Conservation (phyloP, 2,113 vertebrate genomes). For the Cyprinus carpio region DNA sequence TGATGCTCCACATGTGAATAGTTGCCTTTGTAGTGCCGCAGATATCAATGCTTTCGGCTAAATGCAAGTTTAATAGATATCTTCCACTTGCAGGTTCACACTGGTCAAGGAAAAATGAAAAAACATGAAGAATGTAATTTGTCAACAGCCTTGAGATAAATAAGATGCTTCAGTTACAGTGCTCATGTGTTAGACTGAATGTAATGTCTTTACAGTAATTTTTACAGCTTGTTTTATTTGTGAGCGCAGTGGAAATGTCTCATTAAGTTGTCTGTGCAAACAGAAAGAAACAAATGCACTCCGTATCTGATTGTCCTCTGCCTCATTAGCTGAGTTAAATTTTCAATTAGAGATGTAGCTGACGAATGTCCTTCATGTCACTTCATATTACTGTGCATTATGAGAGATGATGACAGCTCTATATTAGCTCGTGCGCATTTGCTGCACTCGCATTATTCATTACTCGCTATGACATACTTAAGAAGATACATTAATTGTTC, state of each 20-base stretch:
- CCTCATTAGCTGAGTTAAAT: slow-evolving; percentile 47
- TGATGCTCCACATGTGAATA: slow-evolving; percentile 16
- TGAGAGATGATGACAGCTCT: slow-evolving; percentile 23
- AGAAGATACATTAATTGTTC: not conserved
- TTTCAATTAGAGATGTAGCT: slow-evolving; percentile 46
- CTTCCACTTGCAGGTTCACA: slow-evolving; percentile 30
- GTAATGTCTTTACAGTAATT: not conserved
- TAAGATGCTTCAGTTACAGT: not conserved
- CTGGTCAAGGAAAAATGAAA: not conserved
- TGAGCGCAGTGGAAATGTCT: slow-evolving; percentile 24
- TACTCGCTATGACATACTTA: not conserved
- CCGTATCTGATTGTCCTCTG: slow-evolving; percentile 38
- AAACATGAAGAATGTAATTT: too few species aligned
- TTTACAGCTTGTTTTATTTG: slow-evolving; percentile 18
- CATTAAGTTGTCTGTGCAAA: slow-evolving; percentile 50
- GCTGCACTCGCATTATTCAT: not conserved
- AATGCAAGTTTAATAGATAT: slow-evolving; percentile 8
- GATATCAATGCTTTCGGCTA: slow-evolving; percentile 16
- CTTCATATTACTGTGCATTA: slow-evolving; percentile 25
- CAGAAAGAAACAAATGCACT: slow-evolving; percentile 33
- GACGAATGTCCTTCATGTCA: slow-evolving; percentile 35
- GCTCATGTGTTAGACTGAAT: not conserved
- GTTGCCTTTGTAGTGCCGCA: not conserved
- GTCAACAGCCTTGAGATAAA: slow-evolving; percentile 33
- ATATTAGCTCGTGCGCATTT: not conserved